phyloP scores from a whole-genome alignment of 2,113 vertebrate genomes.

The Condylura cristata region DNA sequence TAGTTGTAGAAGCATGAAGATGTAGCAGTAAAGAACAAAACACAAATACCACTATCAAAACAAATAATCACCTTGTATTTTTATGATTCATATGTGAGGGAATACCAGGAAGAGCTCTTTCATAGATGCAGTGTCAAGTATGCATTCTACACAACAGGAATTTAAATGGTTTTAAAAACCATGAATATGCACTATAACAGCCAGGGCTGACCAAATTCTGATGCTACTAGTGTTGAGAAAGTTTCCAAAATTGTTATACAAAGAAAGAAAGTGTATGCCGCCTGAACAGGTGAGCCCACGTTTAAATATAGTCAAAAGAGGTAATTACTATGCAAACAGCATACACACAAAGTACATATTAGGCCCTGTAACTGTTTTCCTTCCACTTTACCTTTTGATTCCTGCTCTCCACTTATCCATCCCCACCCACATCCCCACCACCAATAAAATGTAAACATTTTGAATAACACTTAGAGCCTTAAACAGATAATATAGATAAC shows the following conservation, averaged over 20 bases:
- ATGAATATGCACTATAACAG: neutral
- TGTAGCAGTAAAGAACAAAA: conserved; percentile 7
- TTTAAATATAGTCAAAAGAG: neutral
- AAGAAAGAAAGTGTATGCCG: neutral
- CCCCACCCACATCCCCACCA: too few species aligned
- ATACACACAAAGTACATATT: neutral
- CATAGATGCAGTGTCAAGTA: conserved; percentile 54
- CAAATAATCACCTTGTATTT: conserved; percentile 67
- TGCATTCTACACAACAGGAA: neutral
- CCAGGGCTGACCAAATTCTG: neutral
- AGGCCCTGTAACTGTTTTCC: neutral
- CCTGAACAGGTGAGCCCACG: neutral
- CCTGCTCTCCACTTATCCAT: neutral
- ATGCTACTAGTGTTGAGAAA: neutral
- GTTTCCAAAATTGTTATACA: neutral
- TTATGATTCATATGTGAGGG: conserved; percentile 71
- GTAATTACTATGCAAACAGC: neutral
- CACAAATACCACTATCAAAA: conserved; percentile 45
- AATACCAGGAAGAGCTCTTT: conserved; percentile 71
- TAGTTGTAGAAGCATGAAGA: neutral
- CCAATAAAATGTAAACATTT: neutral
- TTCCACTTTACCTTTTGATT: neutral
- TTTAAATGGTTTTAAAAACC: conserved; percentile 4
- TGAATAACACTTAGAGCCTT: neutral
- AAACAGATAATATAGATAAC: neutral